Conservation (phyloP, 2,113 vertebrate species). For the Lophura nycthemera region DNA sequence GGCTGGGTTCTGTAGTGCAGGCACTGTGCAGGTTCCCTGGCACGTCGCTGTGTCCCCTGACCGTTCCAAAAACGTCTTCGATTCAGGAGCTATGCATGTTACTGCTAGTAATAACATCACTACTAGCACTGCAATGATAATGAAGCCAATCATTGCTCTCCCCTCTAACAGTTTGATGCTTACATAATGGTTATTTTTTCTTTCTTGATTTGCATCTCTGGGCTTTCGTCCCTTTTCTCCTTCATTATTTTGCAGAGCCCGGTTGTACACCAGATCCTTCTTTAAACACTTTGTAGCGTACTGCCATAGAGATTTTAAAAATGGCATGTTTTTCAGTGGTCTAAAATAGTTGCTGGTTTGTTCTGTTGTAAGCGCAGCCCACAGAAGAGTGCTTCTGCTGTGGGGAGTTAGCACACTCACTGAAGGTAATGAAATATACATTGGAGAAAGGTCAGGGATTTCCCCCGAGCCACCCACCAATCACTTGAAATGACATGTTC, state of each 20-base stretch:
- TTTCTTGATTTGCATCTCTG: background rate
- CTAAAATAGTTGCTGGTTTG: background rate
- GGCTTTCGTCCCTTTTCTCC: background rate
- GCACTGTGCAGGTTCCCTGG: background rate
- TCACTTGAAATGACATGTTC: constrained; percentile 76
- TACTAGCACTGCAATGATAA: background rate
- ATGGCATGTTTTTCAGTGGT: background rate
- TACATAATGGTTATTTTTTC: background rate
- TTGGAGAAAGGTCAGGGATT: constrained; percentile 76
- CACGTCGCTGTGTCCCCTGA: constrained; percentile 18
- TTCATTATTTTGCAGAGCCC: background rate
- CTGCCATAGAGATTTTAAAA: background rate
- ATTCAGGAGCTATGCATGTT: background rate
- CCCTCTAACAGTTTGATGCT: background rate
- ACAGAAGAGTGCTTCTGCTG: constrained; percentile 42
- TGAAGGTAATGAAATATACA: constrained; percentile 72
- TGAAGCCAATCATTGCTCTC: background rate
- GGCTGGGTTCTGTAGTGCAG: constrained; percentile 25
- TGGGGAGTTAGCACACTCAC: constrained; percentile 52
- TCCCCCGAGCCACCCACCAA: constrained; percentile 69
- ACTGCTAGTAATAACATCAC: background rate
- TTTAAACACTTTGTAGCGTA: background rate
- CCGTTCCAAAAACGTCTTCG: background rate
- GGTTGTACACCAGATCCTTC: background rate
- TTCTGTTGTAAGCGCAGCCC: background rate